These are phyloP conservation scores for Chiloscyllium punctatum DNA, from an alignment of 2,797 vertebrate genomes.

Conservation along the genomic window DNA sequence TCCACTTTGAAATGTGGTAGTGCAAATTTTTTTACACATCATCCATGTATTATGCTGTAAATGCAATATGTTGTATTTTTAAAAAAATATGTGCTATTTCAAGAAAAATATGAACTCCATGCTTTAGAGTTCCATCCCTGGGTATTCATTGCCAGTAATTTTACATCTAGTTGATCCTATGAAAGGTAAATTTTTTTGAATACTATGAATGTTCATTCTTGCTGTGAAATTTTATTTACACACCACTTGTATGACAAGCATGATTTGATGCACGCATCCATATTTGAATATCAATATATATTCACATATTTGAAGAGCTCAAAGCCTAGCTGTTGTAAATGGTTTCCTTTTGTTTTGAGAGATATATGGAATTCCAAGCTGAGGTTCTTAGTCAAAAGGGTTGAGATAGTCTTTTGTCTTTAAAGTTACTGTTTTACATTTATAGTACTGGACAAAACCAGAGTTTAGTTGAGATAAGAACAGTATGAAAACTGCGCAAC, in stretches of 20 bases:
- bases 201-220: neutral
- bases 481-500: neutral
- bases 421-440: neutral
- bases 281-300: neutral
- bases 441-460: neutral
- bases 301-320: neutral
- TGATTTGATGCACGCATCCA: neutral
- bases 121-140: neutral
- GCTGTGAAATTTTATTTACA: neutral
- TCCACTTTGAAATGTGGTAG: neutral
- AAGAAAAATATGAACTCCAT: neutral
- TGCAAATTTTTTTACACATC: neutral
- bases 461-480: neutral
- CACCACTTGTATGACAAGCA: neutral
- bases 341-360: neutral
- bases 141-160: neutral
- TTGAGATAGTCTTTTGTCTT: neutral
- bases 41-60: neutral
- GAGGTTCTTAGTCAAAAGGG: neutral
- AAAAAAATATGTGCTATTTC: neutral
- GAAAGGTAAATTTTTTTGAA: neutral
- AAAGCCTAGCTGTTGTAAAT: neutral
- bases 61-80: neutral
- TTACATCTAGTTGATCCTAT: neutral
- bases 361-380: neutral